Evolutionary conservation across 2,888 invertebrate genomes (phyloP).

Genomic region (Eulithis prunata): DNA sequence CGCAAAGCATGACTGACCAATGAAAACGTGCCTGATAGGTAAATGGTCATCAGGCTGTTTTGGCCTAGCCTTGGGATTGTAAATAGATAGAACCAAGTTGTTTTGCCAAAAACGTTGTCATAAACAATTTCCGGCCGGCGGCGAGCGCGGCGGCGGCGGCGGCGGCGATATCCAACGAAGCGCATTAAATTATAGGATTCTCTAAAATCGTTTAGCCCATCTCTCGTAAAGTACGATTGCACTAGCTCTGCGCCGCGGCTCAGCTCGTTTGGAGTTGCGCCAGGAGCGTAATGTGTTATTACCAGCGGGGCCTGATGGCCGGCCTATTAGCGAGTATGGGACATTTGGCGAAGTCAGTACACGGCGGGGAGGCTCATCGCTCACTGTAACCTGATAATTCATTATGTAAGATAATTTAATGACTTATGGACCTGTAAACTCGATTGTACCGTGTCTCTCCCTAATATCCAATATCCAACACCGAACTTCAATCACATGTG

Average conservation of each 20-base stretch:
- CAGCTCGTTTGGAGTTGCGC: conserved; percentile 20
- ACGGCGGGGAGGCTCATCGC: background rate
- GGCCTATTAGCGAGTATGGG: conserved; percentile 2
- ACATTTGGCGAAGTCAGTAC: background rate
- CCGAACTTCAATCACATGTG: too few relatives aligned
- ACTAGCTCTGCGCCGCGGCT: conserved; percentile 12
- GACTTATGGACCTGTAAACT: too few relatives aligned
- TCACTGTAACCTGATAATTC: background rate
- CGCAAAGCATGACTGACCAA: too few relatives aligned
- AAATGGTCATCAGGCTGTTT: too few relatives aligned
- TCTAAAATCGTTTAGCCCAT: conserved; percentile 20
- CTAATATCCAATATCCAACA: too few relatives aligned
- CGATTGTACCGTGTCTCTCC: too few relatives aligned
- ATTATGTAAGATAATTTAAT: too few relatives aligned
- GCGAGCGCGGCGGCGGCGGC: background rate
- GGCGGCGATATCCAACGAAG: background rate
- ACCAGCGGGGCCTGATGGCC: background rate
- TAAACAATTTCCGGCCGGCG: background rate
- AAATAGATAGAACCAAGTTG: background rate
- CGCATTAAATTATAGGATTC: conserved; percentile 17
- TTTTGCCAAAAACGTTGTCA: background rate
- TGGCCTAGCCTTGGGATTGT: background rate
- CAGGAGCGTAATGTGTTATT: conserved; percentile 13
- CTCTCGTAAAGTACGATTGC: conserved; percentile 15
- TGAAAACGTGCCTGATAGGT: too few relatives aligned